Evolutionary conservation across 2,113 vertebrate species (phyloP).

Genomic region (Pardalotus punctatus): DNA sequence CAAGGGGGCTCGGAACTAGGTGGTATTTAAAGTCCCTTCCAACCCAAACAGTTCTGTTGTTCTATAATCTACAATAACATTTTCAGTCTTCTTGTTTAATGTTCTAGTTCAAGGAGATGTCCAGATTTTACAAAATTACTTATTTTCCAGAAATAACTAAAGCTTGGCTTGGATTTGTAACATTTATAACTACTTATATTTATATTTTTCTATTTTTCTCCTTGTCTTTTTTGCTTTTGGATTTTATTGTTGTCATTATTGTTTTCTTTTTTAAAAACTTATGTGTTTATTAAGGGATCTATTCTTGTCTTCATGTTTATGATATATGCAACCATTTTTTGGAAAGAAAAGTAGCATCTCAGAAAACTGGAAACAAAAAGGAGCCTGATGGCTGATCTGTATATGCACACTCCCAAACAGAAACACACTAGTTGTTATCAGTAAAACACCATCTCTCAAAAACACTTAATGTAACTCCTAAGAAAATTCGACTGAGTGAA

Average conservation of each 20-base stretch:
- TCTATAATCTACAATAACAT: neutral
- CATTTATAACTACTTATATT: neutral
- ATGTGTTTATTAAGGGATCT: neutral
- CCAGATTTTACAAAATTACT: neutral
- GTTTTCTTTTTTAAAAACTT: neutral
- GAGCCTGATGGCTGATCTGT: neutral
- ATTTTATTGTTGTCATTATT: neutral
- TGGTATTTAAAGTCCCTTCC: neutral
- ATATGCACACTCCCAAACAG: rapidly evolving
- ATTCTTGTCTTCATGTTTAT: neutral
- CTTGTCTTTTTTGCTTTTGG: neutral
- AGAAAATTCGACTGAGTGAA: neutral
- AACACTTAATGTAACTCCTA: neutral
- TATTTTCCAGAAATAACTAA: neutral
- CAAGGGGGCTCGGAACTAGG: neutral
- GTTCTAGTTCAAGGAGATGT: neutral
- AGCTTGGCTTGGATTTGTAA: neutral
- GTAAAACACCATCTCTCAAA: neutral
- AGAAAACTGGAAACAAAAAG: neutral
- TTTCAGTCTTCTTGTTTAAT: neutral
- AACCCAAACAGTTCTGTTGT: neutral
- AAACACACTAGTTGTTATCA: neutral
- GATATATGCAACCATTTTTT: neutral
- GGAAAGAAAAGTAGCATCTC: neutral
- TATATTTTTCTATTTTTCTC: neutral